Conservation (phyloP, 2,797 vertebrate genomes). For the Heliangelus exortis region DNA sequence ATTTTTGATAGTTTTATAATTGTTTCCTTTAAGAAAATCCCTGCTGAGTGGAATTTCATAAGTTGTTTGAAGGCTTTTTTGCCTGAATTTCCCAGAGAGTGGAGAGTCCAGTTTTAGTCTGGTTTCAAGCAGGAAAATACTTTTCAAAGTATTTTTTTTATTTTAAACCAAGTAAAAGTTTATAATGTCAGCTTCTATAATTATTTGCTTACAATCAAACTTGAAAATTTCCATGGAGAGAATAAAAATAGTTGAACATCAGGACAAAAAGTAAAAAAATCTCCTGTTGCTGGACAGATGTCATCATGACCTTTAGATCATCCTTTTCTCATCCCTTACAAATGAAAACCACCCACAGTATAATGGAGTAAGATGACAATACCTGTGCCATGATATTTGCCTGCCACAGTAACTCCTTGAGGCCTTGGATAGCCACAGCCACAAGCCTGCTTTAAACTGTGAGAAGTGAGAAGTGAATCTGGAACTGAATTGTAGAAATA, state of each 20-base stretch:
- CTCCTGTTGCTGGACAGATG: background rate
- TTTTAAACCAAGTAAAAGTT: background rate
- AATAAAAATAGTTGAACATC: background rate
- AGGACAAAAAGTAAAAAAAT: background rate
- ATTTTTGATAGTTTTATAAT: constrained; percentile 50
- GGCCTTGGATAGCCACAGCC: background rate
- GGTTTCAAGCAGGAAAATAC: constrained; percentile 10
- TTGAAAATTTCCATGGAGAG: background rate
- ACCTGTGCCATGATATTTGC: background rate
- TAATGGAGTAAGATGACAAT: background rate
- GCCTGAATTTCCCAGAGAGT: constrained; percentile 4
- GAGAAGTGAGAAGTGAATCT: background rate
- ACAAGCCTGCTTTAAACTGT: background rate
- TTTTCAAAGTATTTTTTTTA: background rate
- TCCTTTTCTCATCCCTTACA: background rate
- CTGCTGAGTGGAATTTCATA: constrained; percentile 13
- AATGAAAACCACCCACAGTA: background rate
- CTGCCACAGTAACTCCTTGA: background rate
- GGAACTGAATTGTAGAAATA: background rate
- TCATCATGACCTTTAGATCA: background rate
- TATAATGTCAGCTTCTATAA: background rate
- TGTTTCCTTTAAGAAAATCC: constrained; percentile 36
- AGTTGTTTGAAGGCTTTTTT: background rate
- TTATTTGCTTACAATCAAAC: background rate
- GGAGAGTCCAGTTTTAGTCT: background rate